phyloP scores from a whole-genome alignment of 2,797 vertebrate species.

The Sebastes hubbsi region DNA sequence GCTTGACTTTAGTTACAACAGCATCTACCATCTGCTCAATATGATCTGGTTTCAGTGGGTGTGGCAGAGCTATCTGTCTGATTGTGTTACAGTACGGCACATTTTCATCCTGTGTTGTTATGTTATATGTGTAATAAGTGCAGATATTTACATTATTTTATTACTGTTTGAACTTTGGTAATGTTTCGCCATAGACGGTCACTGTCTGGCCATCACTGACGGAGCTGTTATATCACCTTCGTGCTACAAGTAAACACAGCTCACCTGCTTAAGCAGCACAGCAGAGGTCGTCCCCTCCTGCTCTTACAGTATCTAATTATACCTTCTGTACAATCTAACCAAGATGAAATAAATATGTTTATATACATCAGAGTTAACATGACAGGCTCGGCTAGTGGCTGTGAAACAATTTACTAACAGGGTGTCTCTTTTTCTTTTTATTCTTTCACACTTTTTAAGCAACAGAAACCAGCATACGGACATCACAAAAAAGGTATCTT shows the following conservation, averaged over 20 bases:
- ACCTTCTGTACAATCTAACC: conserved; percentile 10
- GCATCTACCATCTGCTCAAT: conserved; percentile 56
- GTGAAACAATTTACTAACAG: conserved; percentile 24
- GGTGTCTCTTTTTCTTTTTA: neutral
- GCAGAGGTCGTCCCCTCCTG: conserved; percentile 38
- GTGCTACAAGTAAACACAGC: conserved; percentile 37
- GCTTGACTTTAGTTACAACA: conserved; percentile 17
- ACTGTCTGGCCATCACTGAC: neutral
- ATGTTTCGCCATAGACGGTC: neutral
- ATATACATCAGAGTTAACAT: neutral
- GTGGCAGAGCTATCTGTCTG: conserved; percentile 19
- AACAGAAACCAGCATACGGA: conserved; percentile 75
- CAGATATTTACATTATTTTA: neutral
- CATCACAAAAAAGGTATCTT: conserved; percentile 78
- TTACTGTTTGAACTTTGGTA: neutral
- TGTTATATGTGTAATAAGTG: neutral
- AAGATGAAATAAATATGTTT: conserved; percentile 1
- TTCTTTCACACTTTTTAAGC: neutral
- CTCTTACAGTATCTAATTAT: conserved; percentile 51
- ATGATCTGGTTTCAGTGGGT: conserved; percentile 60
- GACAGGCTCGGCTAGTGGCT: neutral
- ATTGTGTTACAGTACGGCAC: conserved; percentile 8
- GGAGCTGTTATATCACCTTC: conserved; percentile 50
- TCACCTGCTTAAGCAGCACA: conserved; percentile 52
- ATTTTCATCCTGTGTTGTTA: neutral